Evolutionary conservation across 1,140 invertebrate species (phyloP), one percentile per base, ranked within the genome.

Genomic region (Homarus americanus): DNA sequence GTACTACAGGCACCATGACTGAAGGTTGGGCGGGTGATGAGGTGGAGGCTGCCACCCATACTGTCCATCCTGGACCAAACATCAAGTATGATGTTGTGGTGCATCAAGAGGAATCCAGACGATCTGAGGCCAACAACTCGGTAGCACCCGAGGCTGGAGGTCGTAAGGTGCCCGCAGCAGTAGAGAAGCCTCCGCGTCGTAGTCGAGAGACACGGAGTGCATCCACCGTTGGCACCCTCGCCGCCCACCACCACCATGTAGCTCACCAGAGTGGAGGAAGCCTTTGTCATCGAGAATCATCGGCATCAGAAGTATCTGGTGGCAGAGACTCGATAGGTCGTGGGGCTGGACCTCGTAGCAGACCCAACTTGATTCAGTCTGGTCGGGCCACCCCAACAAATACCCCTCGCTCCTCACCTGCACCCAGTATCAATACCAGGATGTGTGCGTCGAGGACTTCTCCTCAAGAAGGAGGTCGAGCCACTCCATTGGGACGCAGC

Each of bases 41-140:
- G 24, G 79, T 24, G n/a, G 89, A 91, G 24, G 88, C 78, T 44
- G 83, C 92, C 58, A 91, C 89, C 2, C 90, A 88, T 78, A 86
- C 82, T 41, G 92, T 92, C 1, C 92, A 92, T 78, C 84, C 86
- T 3, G 92, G 92, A 1, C 92, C 92, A 4, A 92, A 92, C 76
- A 85, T 92, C 12, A 92, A 92, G n/a, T 92, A 92, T 38, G 89
- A 92, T 75, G 92, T 92, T 1, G 87, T 92, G 69, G 90, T 92
- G 3, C 88, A 92, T 53, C 44, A 89, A 40, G 91, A 92, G 32
- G 40, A 41, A 20, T 12, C 87, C 7, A 36, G 84, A 12, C 82
- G 63, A 20, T 34, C 38, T 49, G 87, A 82, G 44, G n/a, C 79
- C 34, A 76, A 58, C 28, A 66, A 38, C 34, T 53, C 49, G 15